These are phyloP conservation scores for Engystomops pustulosus DNA, from an alignment of 2,113 vertebrate genomes.

Conservation along the genomic window DNA sequence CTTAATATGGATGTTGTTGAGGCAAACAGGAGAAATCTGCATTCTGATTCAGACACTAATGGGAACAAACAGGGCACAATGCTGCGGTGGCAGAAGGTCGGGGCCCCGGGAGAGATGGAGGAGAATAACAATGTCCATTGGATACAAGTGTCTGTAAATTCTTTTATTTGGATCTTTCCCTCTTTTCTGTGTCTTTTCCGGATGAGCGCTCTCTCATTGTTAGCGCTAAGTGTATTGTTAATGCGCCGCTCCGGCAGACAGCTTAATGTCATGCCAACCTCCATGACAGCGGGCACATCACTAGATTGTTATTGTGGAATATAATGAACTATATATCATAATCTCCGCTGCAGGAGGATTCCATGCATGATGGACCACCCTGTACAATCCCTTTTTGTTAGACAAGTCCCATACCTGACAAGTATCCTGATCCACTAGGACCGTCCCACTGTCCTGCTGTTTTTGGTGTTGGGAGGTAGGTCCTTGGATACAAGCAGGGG, in stretches of 20 bases:
- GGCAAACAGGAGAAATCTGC: conserved; percentile 34
- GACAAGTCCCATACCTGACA: no score
- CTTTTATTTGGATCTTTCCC: not conserved
- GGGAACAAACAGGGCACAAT: conserved; percentile 43
- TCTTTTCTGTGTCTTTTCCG: conserved; percentile 16
- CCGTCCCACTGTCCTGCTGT: no score
- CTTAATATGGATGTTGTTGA: conserved; percentile 30
- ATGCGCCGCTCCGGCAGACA: not conserved
- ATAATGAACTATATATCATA: not conserved
- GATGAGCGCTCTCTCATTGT: conserved; percentile 16
- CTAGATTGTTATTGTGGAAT: not conserved
- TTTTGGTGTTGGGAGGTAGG: no score
- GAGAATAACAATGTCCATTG: conserved; percentile 17
- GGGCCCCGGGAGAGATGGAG: conserved; percentile 10
- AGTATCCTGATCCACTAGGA: no score
- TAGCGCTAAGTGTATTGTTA: not conserved
- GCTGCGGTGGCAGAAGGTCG: conserved; percentile 26
- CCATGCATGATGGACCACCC: no score
- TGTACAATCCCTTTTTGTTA: no score
- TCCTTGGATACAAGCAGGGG: no score
- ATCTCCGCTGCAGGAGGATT: no score
- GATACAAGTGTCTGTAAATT: conserved; percentile 15
- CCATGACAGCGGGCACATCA: not conserved
- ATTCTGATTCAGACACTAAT: conserved; percentile 53
- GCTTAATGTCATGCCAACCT: not conserved